These are phyloP conservation scores for Microctonus brassicae DNA, from an alignment of 2,888 invertebrate species.

Conservation along the genomic window DNA sequence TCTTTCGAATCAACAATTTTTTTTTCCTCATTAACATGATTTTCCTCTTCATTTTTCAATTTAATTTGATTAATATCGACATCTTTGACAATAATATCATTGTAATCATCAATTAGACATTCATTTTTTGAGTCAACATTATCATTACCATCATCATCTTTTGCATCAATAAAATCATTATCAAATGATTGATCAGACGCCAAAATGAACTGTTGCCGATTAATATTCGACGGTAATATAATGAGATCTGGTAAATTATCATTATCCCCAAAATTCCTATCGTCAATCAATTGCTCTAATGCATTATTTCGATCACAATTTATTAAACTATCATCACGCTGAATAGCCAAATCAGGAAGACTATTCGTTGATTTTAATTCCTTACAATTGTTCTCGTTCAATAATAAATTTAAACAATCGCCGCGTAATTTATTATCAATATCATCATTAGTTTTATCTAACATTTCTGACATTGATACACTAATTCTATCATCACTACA, in stretches of 20 bases:
- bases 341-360: constrained; percentile 26
- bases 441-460: background rate
- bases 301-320: constrained; percentile 13
- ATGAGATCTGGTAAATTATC: constrained; percentile 60
- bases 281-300: background rate
- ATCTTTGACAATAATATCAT: background rate
- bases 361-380: constrained; percentile 12
- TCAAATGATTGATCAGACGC: background rate
- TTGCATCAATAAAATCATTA: constrained; percentile 4
- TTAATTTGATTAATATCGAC: constrained; percentile 42
- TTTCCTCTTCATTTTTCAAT: constrained; percentile 56
- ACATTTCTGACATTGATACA: constrained; percentile 24
- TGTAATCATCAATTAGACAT: background rate
- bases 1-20: constrained; percentile 16
- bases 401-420: constrained; percentile 11
- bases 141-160: background rate
- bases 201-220: constrained; percentile 36
- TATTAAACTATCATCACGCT: background rate
- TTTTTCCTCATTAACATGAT: constrained; percentile 31
- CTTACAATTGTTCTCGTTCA: constrained; percentile 12
- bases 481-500: constrained; percentile 32
- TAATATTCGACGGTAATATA: constrained; percentile 54
- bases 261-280: constrained; percentile 21
- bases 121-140: constrained; percentile 6
- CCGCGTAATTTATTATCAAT: constrained; percentile 13